Evolutionary conservation across 2,888 invertebrate species (phyloP).

Genomic region (Disparrhopalites patrizii): DNA sequence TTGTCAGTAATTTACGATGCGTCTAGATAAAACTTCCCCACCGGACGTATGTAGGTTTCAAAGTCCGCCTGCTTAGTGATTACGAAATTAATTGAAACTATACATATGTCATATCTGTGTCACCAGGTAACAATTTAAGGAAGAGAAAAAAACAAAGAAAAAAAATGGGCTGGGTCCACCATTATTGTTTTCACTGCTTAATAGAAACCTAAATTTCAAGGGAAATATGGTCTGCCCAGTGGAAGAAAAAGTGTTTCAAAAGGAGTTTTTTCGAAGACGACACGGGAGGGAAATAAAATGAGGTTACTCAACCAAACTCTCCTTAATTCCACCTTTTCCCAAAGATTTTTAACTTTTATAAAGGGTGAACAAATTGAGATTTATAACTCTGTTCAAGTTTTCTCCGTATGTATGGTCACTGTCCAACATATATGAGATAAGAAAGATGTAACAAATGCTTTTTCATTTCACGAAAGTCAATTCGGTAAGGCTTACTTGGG

Average conservation of each 20-base stretch:
- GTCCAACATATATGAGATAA: too few relatives aligned
- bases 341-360: background rate
- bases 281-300: conserved; percentile 11
- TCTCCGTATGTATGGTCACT: too few relatives aligned
- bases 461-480: too few relatives aligned
- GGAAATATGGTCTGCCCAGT: too few relatives aligned
- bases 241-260: background rate
- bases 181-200: background rate
- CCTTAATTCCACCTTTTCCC: conserved; percentile 11
- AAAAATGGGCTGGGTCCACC: background rate
- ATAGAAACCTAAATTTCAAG: background rate
- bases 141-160: too few relatives aligned
- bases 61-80: background rate
- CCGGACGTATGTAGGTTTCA: background rate
- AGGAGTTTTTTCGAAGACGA: background rate
- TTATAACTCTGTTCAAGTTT: too few relatives aligned
- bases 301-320: conserved; percentile 12
- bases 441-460: too few relatives aligned
- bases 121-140: too few relatives aligned
- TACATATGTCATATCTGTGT: too few relatives aligned
- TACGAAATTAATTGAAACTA: background rate
- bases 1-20: too few relatives aligned
- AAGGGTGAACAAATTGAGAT: too few relatives aligned
- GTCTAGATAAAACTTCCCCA: background rate
- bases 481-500: too few relatives aligned